Percentiles rank a stretch among this genome's conserved stretches.
phyloP scores from a whole-genome alignment of 2,113 vertebrate genomes.

The Spizaetus ornatus region DNA sequence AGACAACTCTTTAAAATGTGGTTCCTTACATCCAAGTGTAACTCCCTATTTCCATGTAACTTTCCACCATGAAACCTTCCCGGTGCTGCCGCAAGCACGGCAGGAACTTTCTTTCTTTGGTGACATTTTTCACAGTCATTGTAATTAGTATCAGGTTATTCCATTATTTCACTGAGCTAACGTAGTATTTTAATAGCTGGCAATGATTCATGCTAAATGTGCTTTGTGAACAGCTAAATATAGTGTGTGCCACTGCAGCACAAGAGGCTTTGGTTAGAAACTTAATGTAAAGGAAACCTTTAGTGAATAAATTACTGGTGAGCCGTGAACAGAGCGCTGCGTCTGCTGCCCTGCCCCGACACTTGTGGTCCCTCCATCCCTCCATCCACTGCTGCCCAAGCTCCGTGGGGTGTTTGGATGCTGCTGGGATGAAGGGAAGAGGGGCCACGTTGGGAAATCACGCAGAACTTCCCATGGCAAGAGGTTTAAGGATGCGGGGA shows the following conservation, averaged over 20 bases:
- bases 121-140: neutral
- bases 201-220: conserved; percentile 31
- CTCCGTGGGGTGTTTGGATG: fast-evolving
- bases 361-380: neutral
- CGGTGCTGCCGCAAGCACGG: fast-evolving
- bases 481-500: neutral
- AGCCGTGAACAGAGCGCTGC: neutral
- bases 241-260: conserved; percentile 23
- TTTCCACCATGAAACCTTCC: neutral
- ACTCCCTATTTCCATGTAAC: neutral
- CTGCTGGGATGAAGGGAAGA: neutral
- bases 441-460: fast-evolving
- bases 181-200: conserved; percentile 50
- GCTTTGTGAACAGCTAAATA: conserved; percentile 55
- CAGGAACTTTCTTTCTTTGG: neutral
- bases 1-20: neutral
- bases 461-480: fast-evolving
- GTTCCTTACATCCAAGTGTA: neutral
- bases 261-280: neutral
- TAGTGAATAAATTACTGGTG: neutral
- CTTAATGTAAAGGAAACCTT: neutral
- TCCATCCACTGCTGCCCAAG: neutral
- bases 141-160: conserved; percentile 51
- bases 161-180: conserved; percentile 48
- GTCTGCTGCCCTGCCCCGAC: neutral